Evolutionary conservation across 2,113 vertebrate genomes (phyloP).

Genomic region (Dolichallabes microphthalmus): DNA sequence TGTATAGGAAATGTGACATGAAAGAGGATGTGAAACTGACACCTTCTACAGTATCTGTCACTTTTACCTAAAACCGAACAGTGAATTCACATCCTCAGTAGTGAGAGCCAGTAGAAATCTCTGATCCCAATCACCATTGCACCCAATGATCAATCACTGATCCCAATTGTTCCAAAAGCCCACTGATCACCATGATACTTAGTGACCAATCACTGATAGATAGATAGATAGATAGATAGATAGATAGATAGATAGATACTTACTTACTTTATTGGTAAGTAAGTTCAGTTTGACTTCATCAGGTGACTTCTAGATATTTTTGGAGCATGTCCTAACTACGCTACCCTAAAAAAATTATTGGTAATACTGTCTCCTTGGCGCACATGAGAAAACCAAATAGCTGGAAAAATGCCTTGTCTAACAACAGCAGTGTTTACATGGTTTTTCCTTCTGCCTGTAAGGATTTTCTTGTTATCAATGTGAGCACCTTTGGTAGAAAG

Average conservation of each 20-base stretch:
- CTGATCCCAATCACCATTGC: not conserved
- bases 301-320: not conserved
- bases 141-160: not conserved
- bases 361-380: not conserved
- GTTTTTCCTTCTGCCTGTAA: not conserved
- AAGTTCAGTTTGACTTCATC: not conserved
- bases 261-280: too few species aligned
- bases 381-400: not conserved
- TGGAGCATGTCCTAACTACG: not conserved
- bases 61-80: not conserved
- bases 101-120: not conserved
- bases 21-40: not conserved
- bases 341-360: not conserved
- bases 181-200: not conserved
- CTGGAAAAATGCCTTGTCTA: not conserved
- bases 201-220: not conserved
- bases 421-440: not conserved
- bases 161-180: not conserved
- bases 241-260: too few species aligned
- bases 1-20: too few species aligned
- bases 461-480: not conserved
- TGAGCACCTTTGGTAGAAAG: conserved; percentile 18
- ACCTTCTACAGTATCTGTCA: too few species aligned
- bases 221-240: too few species aligned
- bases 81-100: not conserved